Conservation (phyloP, 2,113 vertebrate species). For the Megaceryle torquata region DNA sequence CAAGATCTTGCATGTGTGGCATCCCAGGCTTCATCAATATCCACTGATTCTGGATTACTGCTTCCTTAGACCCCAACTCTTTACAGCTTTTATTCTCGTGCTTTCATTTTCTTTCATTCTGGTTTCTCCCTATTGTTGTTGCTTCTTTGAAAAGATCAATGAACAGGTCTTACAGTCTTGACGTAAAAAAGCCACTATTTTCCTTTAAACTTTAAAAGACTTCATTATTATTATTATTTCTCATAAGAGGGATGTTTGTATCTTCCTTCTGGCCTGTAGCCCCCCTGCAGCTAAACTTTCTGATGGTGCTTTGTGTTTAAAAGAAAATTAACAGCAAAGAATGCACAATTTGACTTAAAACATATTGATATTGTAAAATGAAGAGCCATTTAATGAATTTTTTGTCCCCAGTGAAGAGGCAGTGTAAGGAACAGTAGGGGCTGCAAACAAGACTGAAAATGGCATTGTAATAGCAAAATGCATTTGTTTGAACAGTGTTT, state of each 20-base stretch:
- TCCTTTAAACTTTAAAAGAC: slow-evolving; percentile 65
- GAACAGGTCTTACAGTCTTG: slow-evolving; percentile 47
- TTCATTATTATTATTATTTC: slow-evolving; percentile 58
- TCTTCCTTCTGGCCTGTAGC: slow-evolving; percentile 48
- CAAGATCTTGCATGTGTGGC: rapidly evolving
- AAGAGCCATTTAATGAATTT: slow-evolving; percentile 62
- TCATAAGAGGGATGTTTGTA: slow-evolving; percentile 40
- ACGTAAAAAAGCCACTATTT: slow-evolving; percentile 59
- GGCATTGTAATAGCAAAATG: slow-evolving; percentile 55
- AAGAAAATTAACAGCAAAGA: slow-evolving; percentile 65
- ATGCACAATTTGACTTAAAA: slow-evolving; percentile 71
- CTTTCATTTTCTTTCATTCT: slow-evolving; percentile 60
- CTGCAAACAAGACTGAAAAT: slow-evolving; percentile 60
- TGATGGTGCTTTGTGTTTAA: slow-evolving; percentile 63
- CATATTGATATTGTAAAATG: slow-evolving; percentile 67
- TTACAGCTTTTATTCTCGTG: slow-evolving; percentile 50
- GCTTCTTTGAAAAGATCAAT: slow-evolving; percentile 70
- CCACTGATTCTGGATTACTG: background rate
- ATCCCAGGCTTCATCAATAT: background rate
- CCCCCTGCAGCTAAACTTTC: slow-evolving; percentile 65
- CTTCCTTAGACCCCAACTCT: slow-evolving; percentile 4
- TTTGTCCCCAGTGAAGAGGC: slow-evolving; percentile 61
- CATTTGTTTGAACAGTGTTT: slow-evolving; percentile 42
- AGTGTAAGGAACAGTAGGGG: slow-evolving; percentile 64
- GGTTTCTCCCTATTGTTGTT: slow-evolving; percentile 38